Evolutionary conservation across 2,113 vertebrate genomes (phyloP).

Genomic region (Pipa parva): DNA sequence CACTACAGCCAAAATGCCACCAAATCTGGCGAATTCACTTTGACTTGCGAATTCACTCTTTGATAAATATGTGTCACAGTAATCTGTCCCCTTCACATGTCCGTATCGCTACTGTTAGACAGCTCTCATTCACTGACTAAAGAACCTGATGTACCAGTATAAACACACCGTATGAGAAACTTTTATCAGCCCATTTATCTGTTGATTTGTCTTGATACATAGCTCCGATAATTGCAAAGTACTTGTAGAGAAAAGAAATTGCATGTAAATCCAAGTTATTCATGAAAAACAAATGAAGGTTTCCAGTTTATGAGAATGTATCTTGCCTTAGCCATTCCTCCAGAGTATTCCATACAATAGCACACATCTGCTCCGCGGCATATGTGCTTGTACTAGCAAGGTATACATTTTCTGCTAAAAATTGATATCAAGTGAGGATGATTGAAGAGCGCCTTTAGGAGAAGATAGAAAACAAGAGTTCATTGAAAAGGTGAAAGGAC

Average conservation of each 20-base stretch:
- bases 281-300: slow-evolving; percentile 30
- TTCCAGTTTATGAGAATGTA: slow-evolving; percentile 24
- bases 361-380: slow-evolving; percentile 29
- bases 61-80: too few species aligned
- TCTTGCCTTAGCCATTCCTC: slow-evolving; percentile 9
- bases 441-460: slow-evolving; percentile 17
- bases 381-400: slow-evolving; percentile 13
- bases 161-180: slow-evolving; percentile 16
- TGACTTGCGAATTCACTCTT: too few species aligned
- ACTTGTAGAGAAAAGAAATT: slow-evolving; percentile 24
- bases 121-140: neutral
- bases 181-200: slow-evolving; percentile 18
- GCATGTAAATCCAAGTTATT: slow-evolving; percentile 33
- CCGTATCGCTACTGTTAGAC: neutral
- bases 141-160: neutral
- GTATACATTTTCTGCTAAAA: slow-evolving; percentile 24
- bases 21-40: too few species aligned
- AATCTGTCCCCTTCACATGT: too few species aligned
- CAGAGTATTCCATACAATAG: slow-evolving; percentile 26
- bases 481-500: slow-evolving; percentile 20
- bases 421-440: slow-evolving; percentile 27
- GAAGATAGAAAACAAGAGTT: slow-evolving; percentile 22
- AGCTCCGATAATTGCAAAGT: slow-evolving; percentile 1
- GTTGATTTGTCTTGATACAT: slow-evolving; percentile 23
- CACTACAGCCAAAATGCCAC: too few species aligned